Evolutionary conservation across 2,888 invertebrate species (phyloP), one percentile per base, ranked within the genome.

Genomic region (Pandemis heparana): DNA sequence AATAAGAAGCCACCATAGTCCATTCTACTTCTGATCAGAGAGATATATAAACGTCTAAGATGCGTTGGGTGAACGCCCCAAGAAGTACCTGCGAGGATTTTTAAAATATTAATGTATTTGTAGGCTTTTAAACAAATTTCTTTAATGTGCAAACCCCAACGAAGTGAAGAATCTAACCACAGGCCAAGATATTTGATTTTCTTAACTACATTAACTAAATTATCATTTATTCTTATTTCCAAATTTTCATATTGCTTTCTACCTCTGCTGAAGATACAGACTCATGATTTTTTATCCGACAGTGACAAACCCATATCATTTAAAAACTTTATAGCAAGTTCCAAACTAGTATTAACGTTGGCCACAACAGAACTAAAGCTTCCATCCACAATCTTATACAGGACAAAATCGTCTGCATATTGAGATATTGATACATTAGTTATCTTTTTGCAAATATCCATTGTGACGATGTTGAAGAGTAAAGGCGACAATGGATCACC

Each of bases 391-490:
- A 60, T 7, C 8, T 6, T 18, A 53, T 53, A 53, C 9, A 53
- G n/a, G 2, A 53, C 53, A 53, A 53, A 16, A 53, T 76, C 75
- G 32, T 75, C 78, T 5, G 75, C 78, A 59, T 78, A 78, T 56
- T 78, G 75, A 3, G 63, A 70, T 23, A 75, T 60, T 5, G n/a
- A 62, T 0, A 75, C 74, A 48, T 62, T 51, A 8, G 51, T 10
- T 9, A 71, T 67, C 4, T 4, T 48, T 10, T 62, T 51, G 46
- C 73, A 75, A 46, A 77, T 73, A 23, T 51, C 16, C 39, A n/a
- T 53, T 2, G 76, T 75, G 8, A 48, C 71, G 10, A 78, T n/a
- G n/a, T n/a, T n/a, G n/a, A n/a, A n/a, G n/a, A n/a, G n/a, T n/a
- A n/a, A n/a, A n/a, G n/a, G n/a, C n/a, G n/a, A n/a, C n/a, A n/a